A percentile compares a stretch with the other conserved stretches of the same genome.
Evolutionary conservation across 2,888 invertebrate species (phyloP).

Genomic region (Dicranocentrus wangi): DNA sequence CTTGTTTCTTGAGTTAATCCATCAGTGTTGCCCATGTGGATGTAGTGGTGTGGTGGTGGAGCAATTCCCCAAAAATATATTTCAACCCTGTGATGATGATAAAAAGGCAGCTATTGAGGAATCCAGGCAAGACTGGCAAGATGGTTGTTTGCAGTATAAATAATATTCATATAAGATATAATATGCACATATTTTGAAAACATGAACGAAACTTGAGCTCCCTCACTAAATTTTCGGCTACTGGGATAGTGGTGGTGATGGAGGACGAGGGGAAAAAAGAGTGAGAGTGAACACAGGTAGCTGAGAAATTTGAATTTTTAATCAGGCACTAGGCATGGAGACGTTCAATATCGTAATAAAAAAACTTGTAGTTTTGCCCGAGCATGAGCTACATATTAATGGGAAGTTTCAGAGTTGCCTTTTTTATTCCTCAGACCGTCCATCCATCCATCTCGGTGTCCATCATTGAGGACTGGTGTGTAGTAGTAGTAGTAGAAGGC

Average conservation of each 20-base stretch:
- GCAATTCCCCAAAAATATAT: no score
- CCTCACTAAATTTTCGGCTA: not conserved
- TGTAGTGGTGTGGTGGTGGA: no score
- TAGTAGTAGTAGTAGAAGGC: not conserved
- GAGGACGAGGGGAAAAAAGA: conserved; percentile 29
- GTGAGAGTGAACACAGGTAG: conserved; percentile 72
- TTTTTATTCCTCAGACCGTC: conserved; percentile 24
- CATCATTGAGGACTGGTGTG: conserved; percentile 18
- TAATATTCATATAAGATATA: not conserved
- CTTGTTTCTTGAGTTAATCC: no score
- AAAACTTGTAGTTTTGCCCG: conserved; percentile 60
- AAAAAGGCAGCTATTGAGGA: no score
- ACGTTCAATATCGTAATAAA: conserved; percentile 60
- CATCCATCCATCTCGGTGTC: conserved; percentile 29
- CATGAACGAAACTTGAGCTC: conserved; percentile 26
- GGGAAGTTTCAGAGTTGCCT: conserved; percentile 28
- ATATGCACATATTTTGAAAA: not conserved
- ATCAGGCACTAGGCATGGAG: conserved; percentile 67
- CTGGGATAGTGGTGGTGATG: conserved; percentile 5
- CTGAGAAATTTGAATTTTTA: conserved; percentile 72
- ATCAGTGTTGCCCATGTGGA: no score
- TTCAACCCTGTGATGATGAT: no score
- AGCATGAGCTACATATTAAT: conserved; percentile 69
- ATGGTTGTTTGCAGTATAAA: not conserved
- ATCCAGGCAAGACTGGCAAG: no score